A percentile compares a stretch with the other conserved stretches of the same genome.
Conservation (phyloP, 2,113 vertebrate species). For the Calypte anna region DNA sequence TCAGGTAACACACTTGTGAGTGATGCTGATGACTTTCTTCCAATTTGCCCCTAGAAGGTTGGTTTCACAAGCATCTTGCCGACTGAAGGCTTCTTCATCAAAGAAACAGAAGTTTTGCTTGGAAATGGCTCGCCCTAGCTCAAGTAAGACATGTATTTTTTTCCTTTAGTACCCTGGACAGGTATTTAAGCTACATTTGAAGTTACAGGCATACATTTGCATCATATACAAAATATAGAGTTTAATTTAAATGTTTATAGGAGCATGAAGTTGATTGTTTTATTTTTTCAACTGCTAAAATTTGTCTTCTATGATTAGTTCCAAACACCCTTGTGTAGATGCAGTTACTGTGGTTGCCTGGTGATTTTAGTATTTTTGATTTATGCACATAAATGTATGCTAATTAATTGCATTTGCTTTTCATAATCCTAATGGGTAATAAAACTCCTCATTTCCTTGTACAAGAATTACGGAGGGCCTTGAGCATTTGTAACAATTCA, state of each 20-base stretch:
- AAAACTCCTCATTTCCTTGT: neutral
- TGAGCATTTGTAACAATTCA: neutral
- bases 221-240: accelerated
- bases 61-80: conserved; percentile 33
- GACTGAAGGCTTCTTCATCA: conserved; percentile 13
- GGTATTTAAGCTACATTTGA: neutral
- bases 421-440: neutral
- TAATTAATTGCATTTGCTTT: neutral
- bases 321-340: accelerated
- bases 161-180: neutral
- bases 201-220: too few relatives aligned
- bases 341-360: neutral
- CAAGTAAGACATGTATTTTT: conserved; percentile 62
- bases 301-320: neutral
- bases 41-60: conserved; percentile 8
- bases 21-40: conserved; percentile 70
- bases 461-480: neutral
- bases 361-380: neutral
- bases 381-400: accelerated
- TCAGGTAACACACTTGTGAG: neutral
- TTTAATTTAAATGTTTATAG: neutral
- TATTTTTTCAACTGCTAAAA: neutral
- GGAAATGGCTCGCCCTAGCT: conserved; percentile 79
- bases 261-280: neutral
- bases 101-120: conserved; percentile 23